Base-by-base conservation (phyloP, 2,797 vertebrate species). In the Neosalanx taihuensis region DNA sequence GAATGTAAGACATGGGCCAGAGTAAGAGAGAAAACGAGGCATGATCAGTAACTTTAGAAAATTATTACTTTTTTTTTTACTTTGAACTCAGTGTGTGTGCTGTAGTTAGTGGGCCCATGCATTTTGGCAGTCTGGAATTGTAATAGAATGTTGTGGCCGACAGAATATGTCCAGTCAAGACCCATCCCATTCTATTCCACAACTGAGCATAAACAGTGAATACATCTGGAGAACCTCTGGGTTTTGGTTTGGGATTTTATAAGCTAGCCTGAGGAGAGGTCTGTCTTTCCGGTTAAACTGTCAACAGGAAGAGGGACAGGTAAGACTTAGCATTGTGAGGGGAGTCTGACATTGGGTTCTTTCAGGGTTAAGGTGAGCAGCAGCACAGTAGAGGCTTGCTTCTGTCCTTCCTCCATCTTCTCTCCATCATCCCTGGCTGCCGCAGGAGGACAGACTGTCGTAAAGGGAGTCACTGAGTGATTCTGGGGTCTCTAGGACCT, bases 401-500 rank as follows among this genome's bases (percentile, higher is more conserved):
- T 46, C 41, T 46, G 41, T 46, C 41, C 41, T 3, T 46, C 6
- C n/a, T 18, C 60, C 70, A 33, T 66, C 68, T 63, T n/a, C 35
- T 35, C 31, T 0, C 46, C 53, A 37, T 96, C 90, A 98, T 82
- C 97, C 97, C 82, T 99, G 97, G 90, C 97, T 99, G 80, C 96
- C 96, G 51, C 97, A 98, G 74, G 97, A 98, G 0, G 96, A 97
- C 69, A 98, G 93, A 17, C 96, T 96, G 91, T 98, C 96, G n/a
- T 98, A 98, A 75, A 98, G 93, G 0, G 97, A 98, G 64, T 98
- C 96, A 6, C 96, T 98, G 77, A 97, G 94, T 1, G 96, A 97
- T 84, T 97, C 97, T 0, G 96, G 96, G 69, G 95, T 97, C 80
- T 98, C 96, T 79, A 95, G 87, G 70, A 94, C 94, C 0, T 93